Base-by-base conservation (phyloP, 2,113 vertebrate genomes). In the Elephantulus edwardii region DNA sequence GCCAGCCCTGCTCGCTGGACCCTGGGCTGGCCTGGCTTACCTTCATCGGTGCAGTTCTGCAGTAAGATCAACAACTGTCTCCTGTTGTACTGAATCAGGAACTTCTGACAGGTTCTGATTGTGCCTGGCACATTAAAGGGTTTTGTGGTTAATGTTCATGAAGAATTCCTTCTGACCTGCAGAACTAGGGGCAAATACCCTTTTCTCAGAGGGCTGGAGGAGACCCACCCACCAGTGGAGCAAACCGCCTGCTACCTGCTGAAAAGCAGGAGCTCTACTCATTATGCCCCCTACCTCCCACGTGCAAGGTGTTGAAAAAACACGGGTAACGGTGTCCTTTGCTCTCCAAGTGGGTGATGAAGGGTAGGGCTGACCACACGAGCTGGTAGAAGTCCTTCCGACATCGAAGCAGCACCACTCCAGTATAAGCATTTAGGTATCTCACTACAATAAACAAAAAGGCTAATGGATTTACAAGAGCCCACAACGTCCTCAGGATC, bases 81-180 rank as follows among this genome's bases (percentile, higher is more conserved):
- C 80, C 97, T 98, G 82, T 99, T 99, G 94, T 99, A 99, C 80
- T 97, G 97, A 68, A 99, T 98, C 33, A 99, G 97, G 96, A 99
- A 99, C 96, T 98, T 99, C 97, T 99, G 99, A 95, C 99, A 99
- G 1, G 98, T 98, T 97, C 99, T 98, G 70, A 99, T 98, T 35
- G 99, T 99, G 93, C 99, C 99, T 99, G 95, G 46, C 28, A 77
- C 33, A 83, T 28, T 86, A 88, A 86, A 66, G 56, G 68, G 48
- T 42, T 86, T 75, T 35, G 46, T 70, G 7, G 50, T 83, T 12
- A 62, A 26, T 20, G 33, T 38, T 64, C 42, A 40, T 85, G 70
- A 84, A 64, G 74, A 19, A 40, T 42, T 11, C 14, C 44, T 9
- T 66, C 30, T 78, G 48, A 50, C 35, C 30, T 77, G 14, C 22